These are phyloP conservation scores for Metellina segmentata DNA, from an alignment of 2,888 invertebrate genomes.

Conservation along the genomic window DNA sequence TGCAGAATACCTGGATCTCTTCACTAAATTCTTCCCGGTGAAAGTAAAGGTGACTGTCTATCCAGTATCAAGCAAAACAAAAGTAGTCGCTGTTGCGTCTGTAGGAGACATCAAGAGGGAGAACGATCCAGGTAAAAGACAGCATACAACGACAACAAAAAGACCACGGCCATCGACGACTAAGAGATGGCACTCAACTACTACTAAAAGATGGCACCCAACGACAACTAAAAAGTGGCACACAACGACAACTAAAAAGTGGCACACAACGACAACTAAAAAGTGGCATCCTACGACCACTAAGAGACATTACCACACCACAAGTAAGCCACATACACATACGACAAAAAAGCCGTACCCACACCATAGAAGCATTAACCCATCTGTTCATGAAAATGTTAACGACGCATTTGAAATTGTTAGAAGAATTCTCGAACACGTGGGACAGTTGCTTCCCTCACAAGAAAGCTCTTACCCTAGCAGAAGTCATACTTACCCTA, in stretches of 20 bases:
- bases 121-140: background rate
- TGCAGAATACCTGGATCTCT: background rate
- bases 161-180: background rate
- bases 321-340: background rate
- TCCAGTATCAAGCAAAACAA: conserved; percentile 21
- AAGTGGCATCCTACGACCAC: background rate
- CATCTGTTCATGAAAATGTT: conserved; percentile 21
- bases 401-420: conserved; percentile 55
- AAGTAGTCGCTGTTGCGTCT: conserved; percentile 49
- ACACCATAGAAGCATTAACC: conserved; percentile 9
- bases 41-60: conserved; percentile 54
- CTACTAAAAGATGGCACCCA: background rate
- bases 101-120: conserved; percentile 7
- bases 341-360: background rate
- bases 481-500: background rate
- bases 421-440: conserved; percentile 40
- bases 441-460: background rate
- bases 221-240: background rate
- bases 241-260: background rate
- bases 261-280: background rate
- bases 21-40: conserved; percentile 41
- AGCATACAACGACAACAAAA: background rate
- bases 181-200: background rate
- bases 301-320: background rate
- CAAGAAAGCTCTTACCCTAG: background rate